Evolutionary conservation across 2,888 invertebrate species (phyloP).

Genomic region (Nomada goodeniana): DNA sequence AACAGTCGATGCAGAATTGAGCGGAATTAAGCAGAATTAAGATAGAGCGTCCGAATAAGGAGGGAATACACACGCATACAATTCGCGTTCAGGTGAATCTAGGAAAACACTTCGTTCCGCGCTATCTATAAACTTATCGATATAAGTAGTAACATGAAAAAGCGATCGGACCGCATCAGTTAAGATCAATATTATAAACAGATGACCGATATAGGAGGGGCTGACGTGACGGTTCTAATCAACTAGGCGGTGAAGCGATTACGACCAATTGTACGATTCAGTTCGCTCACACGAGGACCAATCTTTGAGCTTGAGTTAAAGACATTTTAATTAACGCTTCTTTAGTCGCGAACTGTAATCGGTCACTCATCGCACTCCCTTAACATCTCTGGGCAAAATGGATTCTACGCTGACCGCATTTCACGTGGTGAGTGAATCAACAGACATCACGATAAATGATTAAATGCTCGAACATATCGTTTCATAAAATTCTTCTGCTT

Average conservation of each 20-base stretch:
- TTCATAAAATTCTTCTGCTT: too few relatives aligned
- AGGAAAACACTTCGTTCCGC: background rate
- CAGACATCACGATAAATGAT: background rate
- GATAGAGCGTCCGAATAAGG: too few relatives aligned
- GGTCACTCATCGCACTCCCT: background rate
- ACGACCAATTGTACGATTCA: constrained; percentile 63
- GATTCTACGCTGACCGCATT: constrained; percentile 52
- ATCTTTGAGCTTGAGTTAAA: constrained; percentile 50
- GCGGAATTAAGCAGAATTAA: too few relatives aligned
- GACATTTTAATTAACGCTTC: constrained; percentile 60
- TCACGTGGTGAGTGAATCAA: constrained; percentile 51
- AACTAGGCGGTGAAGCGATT: constrained; percentile 47
- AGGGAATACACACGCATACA: background rate
- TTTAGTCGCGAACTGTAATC: constrained; percentile 43
- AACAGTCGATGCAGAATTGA: too few relatives aligned
- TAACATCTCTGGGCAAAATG: constrained; percentile 42
- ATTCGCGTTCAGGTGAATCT: background rate
- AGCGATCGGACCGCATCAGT: background rate
- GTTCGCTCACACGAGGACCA: constrained; percentile 13
- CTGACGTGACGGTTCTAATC: constrained; percentile 10
- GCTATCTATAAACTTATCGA: constrained; percentile 24
- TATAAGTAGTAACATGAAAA: background rate
- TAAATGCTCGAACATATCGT: background rate
- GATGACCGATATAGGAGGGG: constrained; percentile 18
- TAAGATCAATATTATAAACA: constrained; percentile 19